Evolutionary conservation across 2,797 vertebrate species (phyloP), one percentile per base, ranked within the genome.

Genomic region (Poeciliopsis infans): DNA sequence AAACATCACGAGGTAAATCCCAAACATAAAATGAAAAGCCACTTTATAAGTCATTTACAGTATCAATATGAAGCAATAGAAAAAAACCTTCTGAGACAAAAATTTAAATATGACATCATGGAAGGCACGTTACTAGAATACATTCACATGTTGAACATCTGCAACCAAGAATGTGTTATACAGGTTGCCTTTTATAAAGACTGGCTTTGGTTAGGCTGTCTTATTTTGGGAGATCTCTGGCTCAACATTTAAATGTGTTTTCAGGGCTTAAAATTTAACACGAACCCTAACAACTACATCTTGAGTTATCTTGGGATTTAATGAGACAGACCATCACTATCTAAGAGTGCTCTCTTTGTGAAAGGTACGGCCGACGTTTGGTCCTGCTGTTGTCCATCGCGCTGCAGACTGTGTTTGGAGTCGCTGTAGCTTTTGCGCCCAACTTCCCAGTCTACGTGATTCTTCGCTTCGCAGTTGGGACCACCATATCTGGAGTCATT

Each of bases 351-450:
- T 92, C 73, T 79, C 76, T 79, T 72, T 82, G 73, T 83, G 2
- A 0, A 84, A 98, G 97, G 95, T 95, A 95, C 0, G 97, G 97
- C 66, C 95, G 97, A 0, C 95, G 95, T 36, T 90, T 94, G 8
- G 79, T 95, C 47, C 51, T 96, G 77, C 94, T 98, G 70, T 61
- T 96, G 43, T 96, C 95, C 78, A 74, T 97, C 81, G 86, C 96
- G 10, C 78, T 97, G 13, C 93, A 96, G 64, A 92, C 95, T 4
- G 20, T 95, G 76, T 90, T 96, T 16, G 96, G 97, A 15, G 78
- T 97, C 16, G 89, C 93, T 57, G 93, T 86, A 0, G 96, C 97
- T 53, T 97, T 98, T 5, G 92, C 95, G 43, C 96, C 97, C 76
- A 95, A 91, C 88, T 97, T 97, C 33, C 88, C 90, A 0, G 61